Evolutionary conservation across 2,888 invertebrate genomes (phyloP), one percentile per base, ranked within the genome.

Genomic region (Lithodes maja): DNA sequence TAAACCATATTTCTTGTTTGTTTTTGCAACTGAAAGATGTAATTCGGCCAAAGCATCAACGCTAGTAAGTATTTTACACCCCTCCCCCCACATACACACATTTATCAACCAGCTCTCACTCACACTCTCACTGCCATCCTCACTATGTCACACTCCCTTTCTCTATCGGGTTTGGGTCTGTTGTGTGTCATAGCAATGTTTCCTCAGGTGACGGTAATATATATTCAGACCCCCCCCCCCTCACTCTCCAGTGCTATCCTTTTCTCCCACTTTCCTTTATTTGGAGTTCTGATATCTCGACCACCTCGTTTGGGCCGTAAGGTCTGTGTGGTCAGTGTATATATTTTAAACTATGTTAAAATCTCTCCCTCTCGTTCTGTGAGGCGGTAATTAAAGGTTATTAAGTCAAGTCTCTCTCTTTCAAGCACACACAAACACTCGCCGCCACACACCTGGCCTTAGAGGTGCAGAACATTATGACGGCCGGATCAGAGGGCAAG

Each of bases 121-220:
- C 69, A 53, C 69, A 50, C 68, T 69, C 82, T 69, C 82, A 15
- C 68, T 82, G 68, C 53, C 69, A 33, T 17, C 2, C 68, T 49
- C 68, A 7, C 17, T 81, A 55, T 81, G n/a, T 81, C 55, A 55
- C 81, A 55, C 61, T 81, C 81, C 17, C 81, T 33, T 17, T 55
- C 55, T 55, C 53, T 80, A n/a, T 55, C 5, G 12, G 61, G 61
- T 7, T 7, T 7, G 5, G 12, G 7, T 61, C 61, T 61, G 12
- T 61, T 12, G 61, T 33, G 33, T 33, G 33, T 33, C 33, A 33
- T 33, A 33, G 33, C 33, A 33, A 33, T 33, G 33, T 33, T 33
- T 33, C 33, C 33, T 33, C 33, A 33, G 33, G 33, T 33, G 33
- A 33, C 33, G 0, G 33, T 0, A 33, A 33, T 33, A 33, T 33